Evolutionary conservation across 2,113 vertebrate genomes (phyloP), one percentile per base, ranked within the genome.

Genomic region (Alosa alosa): DNA sequence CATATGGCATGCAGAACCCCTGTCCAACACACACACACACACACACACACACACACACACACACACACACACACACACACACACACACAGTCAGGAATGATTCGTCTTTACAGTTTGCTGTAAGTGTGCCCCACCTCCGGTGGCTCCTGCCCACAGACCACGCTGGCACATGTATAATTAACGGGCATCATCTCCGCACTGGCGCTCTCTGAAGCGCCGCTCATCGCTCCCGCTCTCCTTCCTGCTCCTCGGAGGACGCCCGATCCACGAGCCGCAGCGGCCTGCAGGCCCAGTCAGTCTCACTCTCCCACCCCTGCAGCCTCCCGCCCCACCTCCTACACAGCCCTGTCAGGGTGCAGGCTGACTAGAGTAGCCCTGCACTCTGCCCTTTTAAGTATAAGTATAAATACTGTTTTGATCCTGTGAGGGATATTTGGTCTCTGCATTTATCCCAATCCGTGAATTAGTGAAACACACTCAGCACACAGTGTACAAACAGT

Each of bases 311-410:
- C n/a, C n/a, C n/a, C n/a, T n/a, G n/a, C n/a, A n/a, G n/a, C n/a
- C n/a, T n/a, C 87, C 87, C 85, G 18, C 52, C 31, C 25, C 83
- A 55, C 11, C 3, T 64, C 82, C 72, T 75, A 68, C 88, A 83
- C 39, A 31, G 0, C 5, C 64, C 25, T 68, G 64, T n/a, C 64
- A 10, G n/a, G 25, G n/a, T 25, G 1, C 8, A 31, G n/a, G 22
- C 25, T 68, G 31, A 31, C n/a, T 68, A 31, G 31, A 68, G n/a
- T 9, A n/a, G 44, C 81, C 68, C 81, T 82, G 31, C 31, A 31
- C 31, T 31, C 31, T 31, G 31, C 31, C 31, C 31, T 31, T 31
- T 31, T 31, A 31, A 31, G 31, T 31, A 31, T 31, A 31, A 31
- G 31, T 31, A 31, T 31, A 31, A 31, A 31, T 31, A 31, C 31